phyloP scores from a whole-genome alignment of 2,113 vertebrate species.

The Aegotheles bennettii region DNA sequence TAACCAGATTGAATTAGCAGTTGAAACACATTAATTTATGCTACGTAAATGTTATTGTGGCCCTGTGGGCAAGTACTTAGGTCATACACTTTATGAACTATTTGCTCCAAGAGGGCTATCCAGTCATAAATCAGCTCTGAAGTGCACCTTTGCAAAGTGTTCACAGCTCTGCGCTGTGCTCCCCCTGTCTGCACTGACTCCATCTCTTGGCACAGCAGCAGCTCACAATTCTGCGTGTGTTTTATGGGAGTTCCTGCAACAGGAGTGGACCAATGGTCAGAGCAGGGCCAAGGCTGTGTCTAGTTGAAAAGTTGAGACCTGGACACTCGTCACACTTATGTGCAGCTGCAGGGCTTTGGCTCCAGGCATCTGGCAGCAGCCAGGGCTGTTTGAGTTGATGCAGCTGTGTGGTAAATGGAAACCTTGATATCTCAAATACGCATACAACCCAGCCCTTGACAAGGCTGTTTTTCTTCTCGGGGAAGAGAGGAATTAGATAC shows the following conservation, averaged over 20 bases:
- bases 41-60: constrained; percentile 80
- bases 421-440: constrained; percentile 23
- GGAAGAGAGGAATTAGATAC: constrained; percentile 58
- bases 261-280: constrained; percentile 4
- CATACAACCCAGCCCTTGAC: constrained; percentile 28
- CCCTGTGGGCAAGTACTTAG: constrained; percentile 71
- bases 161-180: not conserved
- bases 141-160: not conserved
- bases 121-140: constrained; percentile 50
- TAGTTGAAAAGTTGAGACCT: not conserved
- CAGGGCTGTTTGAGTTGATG: not conserved
- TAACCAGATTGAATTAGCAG: constrained; percentile 74
- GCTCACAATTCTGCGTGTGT: not conserved
- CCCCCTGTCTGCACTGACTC: accelerated
- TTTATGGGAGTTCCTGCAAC: constrained; percentile 37
- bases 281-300: not conserved
- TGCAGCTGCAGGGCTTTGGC: constrained; percentile 37
- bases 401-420: constrained; percentile 69
- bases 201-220: not conserved
- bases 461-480: constrained; percentile 67
- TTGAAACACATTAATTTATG: constrained; percentile 77
- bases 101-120: constrained; percentile 60
- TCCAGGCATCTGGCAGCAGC: not conserved
- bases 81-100: constrained; percentile 72
- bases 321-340: not conserved